These are phyloP conservation scores for Xestia sexstrigata DNA, from an alignment of 2,888 invertebrate genomes.

Conservation along the genomic window DNA sequence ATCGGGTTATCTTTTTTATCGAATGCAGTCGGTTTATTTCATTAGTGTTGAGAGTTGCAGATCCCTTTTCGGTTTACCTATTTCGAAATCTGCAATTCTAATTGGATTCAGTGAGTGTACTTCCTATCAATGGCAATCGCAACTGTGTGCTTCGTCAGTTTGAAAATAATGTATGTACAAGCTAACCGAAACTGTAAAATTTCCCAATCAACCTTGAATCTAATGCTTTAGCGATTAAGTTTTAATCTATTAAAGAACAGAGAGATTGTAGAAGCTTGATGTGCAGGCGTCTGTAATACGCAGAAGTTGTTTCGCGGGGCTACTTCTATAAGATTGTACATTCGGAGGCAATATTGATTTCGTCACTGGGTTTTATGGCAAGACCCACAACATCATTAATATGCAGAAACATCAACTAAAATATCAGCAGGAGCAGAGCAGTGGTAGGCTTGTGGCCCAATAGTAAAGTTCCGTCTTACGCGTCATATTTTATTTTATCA, in stretches of 20 bases:
- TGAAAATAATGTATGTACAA: no score
- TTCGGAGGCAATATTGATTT: neutral
- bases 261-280: no score
- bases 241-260: no score
- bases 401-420: neutral
- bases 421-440: neutral
- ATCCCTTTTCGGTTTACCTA: neutral
- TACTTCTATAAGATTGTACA: neutral
- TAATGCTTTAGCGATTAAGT: no score
- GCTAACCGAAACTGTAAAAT: no score
- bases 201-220: no score
- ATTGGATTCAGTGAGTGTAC: neutral
- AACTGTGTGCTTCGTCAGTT: neutral
- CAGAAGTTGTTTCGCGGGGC: neutral
- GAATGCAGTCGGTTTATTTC: constrained; percentile 16
- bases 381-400: neutral
- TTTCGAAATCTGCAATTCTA: constrained; percentile 17
- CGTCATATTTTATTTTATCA: neutral
- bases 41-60: neutral
- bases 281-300: no score
- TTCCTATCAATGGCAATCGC: no score
- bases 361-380: neutral
- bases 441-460: neutral
- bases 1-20: constrained; percentile 38
- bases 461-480: neutral